Percentiles rank a stretch among this genome's conserved stretches.
Conservation (phyloP, 2,888 invertebrate species). For the Dusona sp. region DNA sequence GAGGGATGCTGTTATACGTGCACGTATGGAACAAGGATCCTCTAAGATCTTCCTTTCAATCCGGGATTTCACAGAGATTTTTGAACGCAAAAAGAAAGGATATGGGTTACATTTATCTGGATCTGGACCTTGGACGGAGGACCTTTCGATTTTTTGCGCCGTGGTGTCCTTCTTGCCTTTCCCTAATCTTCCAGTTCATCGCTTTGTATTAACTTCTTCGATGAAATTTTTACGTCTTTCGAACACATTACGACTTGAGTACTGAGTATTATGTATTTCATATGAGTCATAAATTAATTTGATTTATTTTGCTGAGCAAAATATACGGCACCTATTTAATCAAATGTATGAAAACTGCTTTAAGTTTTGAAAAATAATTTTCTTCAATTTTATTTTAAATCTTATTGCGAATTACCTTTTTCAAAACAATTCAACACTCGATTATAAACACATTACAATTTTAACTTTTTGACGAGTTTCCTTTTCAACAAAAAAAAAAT, state of each 20-base stretch:
- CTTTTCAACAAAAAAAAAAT: neutral
- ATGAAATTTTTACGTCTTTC: slow-evolving; percentile 36
- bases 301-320: too few relatives aligned
- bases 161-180: neutral
- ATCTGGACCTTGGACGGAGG: slow-evolving; percentile 62
- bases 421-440: too few relatives aligned
- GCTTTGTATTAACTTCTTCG: neutral
- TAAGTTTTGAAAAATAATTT: too few relatives aligned
- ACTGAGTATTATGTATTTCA: too few relatives aligned
- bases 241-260: neutral
- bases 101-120: slow-evolving; percentile 71
- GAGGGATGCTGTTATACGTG: slow-evolving; percentile 62
- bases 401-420: too few relatives aligned
- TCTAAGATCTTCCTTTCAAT: slow-evolving; percentile 44
- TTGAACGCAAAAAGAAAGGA: slow-evolving; percentile 62
- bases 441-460: neutral
- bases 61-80: slow-evolving; percentile 30
- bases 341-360: too few relatives aligned
- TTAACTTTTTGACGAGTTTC: too few relatives aligned
- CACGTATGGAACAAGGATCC: neutral
- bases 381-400: too few relatives aligned
- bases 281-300: too few relatives aligned
- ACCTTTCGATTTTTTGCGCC: slow-evolving; percentile 74
- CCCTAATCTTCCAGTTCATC: slow-evolving; percentile 20
- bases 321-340: too few relatives aligned